Conservation (phyloP, 2,888 invertebrate genomes). For the Drosophila diplacantha region DNA sequence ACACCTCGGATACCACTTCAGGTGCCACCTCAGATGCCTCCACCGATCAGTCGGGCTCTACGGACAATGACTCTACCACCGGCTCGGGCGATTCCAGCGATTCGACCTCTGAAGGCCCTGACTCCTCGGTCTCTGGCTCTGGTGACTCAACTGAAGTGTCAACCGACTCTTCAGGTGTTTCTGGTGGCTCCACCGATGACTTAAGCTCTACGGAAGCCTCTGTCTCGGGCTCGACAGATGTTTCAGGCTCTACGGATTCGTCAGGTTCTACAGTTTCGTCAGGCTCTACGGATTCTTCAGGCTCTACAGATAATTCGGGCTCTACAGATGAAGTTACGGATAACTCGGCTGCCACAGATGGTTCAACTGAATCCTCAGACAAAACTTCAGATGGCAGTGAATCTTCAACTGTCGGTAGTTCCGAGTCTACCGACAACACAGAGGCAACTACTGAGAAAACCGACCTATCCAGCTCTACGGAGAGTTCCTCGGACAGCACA, state of each 20-base stretch:
- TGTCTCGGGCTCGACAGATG: slow-evolving; percentile 38
- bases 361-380: slow-evolving; percentile 22
- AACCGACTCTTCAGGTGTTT: slow-evolving; percentile 29
- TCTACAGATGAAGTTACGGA: slow-evolving; percentile 42
- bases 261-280: slow-evolving; percentile 42
- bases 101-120: slow-evolving; percentile 17
- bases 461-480: slow-evolving; percentile 36
- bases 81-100: slow-evolving; percentile 17
- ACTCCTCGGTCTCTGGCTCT: slow-evolving; percentile 25
- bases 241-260: slow-evolving; percentile 37
- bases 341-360: slow-evolving; percentile 16
- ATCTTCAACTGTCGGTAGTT: slow-evolving; percentile 9
- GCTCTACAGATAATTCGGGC: slow-evolving; percentile 30
- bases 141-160: slow-evolving; percentile 28
- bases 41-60: slow-evolving; percentile 35
- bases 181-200: slow-evolving; percentile 28
- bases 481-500: slow-evolving; percentile 29
- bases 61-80: slow-evolving; percentile 26
- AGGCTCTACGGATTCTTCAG: slow-evolving; percentile 38
- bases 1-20: slow-evolving; percentile 25
- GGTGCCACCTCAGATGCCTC: slow-evolving; percentile 28
- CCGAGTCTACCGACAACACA: slow-evolving; percentile 15
- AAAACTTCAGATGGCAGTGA: slow-evolving; percentile 21
- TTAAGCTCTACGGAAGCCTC: slow-evolving; percentile 30
- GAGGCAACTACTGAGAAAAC: slow-evolving; percentile 16